Base-by-base conservation (phyloP, 2,888 invertebrate species). In the Tridacna crocea region DNA sequence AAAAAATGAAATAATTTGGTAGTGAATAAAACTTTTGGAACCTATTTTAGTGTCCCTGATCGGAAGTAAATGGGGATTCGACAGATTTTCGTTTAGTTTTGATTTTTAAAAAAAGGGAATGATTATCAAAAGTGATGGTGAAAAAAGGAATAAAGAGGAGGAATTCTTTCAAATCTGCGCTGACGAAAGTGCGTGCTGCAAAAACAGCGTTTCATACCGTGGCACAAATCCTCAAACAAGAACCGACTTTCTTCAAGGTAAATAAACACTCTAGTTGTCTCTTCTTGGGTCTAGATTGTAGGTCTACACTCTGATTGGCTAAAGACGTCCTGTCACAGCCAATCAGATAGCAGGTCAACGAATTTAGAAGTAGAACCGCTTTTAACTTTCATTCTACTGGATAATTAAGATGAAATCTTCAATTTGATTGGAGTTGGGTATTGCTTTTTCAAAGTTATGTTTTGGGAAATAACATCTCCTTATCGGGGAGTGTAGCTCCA, bases 231-330 rank as follows among this genome's bases (percentile, higher is more conserved):
- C 46, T 60, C 0, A 22, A 72, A 8, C 66, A 60, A 10, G 73
- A 80, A n/a, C 80, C 80, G 0, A 76, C 55, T 24, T 80, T 47
- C 27, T 80, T 80, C 51, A 65, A 60, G 77, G 80, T 80, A 70
- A 70, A 46, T n/a, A 55, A 19, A 55, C 10, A 19, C n/a, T 55
- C n/a, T 55, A 1, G 55, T n/a, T 55, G 36, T 36, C 36, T 36
- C 36, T 36, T 36, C 36, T 36, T 36, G 8, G 3, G 36, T 36
- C 36, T 2, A 4, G 8, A 4, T 36, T 36, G 3, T 36, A 36
- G 36, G 2, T 8, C 8, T 36, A 36, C 2, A 36, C 8, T 36
- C 55, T 55, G 55, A 55, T n/a, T 55, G 55, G n/a, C 55, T 55
- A 10, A n/a, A 55, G n/a, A 55, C n/a, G 55, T 55, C 10, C n/a